phyloP scores from a whole-genome alignment of 2,113 vertebrate genomes.

The Oncorhynchus mykiss region DNA sequence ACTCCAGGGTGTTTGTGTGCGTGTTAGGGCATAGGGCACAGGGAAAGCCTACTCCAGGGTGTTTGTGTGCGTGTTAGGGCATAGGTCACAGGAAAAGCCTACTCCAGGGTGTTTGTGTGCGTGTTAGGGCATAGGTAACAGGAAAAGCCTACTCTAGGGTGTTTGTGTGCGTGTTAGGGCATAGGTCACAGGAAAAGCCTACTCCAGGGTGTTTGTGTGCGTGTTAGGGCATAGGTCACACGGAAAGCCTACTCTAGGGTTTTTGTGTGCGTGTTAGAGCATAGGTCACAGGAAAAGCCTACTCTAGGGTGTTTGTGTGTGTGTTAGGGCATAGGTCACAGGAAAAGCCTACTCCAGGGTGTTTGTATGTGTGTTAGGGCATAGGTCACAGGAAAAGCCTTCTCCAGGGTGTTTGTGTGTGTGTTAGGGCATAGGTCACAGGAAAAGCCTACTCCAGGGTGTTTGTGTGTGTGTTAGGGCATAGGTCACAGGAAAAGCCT shows the following conservation, averaged over 20 bases:
- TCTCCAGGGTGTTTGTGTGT: too few relatives aligned
- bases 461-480: background rate
- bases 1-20: slow-evolving; percentile 4
- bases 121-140: background rate
- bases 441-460: background rate
- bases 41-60: slow-evolving; percentile 11
- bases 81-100: background rate
- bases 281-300: background rate
- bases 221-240: background rate
- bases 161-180: background rate
- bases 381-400: slow-evolving; percentile 18
- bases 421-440: too few relatives aligned
- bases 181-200: background rate
- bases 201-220: slow-evolving; percentile 1
- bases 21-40: background rate
- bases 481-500: background rate
- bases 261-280: slow-evolving; percentile 24
- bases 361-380: background rate
- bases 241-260: slow-evolving; percentile 15
- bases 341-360: too few relatives aligned
- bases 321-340: background rate
- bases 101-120: slow-evolving; percentile 2
- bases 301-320: slow-evolving; percentile 22
- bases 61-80: background rate
- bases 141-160: slow-evolving; percentile 12